These are phyloP conservation scores for Sebastes melanostomus DNA, from an alignment of 2,797 vertebrate species.

Conservation along the genomic window DNA sequence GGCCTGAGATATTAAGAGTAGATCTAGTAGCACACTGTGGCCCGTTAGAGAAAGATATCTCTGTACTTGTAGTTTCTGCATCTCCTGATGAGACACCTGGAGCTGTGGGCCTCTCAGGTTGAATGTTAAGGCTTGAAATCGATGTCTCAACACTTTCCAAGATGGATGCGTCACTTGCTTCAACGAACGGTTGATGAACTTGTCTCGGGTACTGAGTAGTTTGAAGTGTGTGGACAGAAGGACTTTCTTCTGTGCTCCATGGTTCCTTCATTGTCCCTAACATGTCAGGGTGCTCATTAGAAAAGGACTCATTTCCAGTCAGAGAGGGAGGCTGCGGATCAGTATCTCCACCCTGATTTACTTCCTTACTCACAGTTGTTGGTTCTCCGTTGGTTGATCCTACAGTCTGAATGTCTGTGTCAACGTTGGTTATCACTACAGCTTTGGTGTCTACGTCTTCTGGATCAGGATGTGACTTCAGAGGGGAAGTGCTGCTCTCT, in stretches of 20 bases:
- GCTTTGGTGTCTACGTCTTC: not conserved
- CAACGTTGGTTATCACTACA: not conserved
- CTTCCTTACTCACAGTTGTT: not conserved
- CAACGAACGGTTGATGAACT: not conserved
- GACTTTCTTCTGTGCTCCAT: not conserved
- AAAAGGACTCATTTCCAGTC: slow-evolving; percentile 7
- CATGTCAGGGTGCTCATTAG: not conserved
- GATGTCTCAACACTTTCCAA: slow-evolving; percentile 4
- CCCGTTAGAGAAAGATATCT: not conserved
- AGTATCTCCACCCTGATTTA: not conserved
- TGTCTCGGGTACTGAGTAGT: not conserved
- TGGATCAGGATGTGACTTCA: not conserved
- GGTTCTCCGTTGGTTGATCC: not conserved
- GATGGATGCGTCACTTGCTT: not conserved
- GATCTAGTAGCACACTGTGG: slow-evolving; percentile 10
- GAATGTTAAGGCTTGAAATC: not conserved
- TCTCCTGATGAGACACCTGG: slow-evolving; percentile 4
- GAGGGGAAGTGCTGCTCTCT: not conserved
- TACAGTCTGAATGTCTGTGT: not conserved
- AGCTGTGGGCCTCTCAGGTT: slow-evolving; percentile 27
- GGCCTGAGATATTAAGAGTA: not conserved
- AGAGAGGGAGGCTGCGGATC: not conserved
- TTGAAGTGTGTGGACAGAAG: not conserved
- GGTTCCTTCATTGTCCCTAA: not conserved
- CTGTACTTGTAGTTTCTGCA: not conserved